Evolutionary conservation across 2,113 vertebrate genomes (phyloP), one percentile per base, ranked within the genome.

Genomic region (Pithys albifrons): DNA sequence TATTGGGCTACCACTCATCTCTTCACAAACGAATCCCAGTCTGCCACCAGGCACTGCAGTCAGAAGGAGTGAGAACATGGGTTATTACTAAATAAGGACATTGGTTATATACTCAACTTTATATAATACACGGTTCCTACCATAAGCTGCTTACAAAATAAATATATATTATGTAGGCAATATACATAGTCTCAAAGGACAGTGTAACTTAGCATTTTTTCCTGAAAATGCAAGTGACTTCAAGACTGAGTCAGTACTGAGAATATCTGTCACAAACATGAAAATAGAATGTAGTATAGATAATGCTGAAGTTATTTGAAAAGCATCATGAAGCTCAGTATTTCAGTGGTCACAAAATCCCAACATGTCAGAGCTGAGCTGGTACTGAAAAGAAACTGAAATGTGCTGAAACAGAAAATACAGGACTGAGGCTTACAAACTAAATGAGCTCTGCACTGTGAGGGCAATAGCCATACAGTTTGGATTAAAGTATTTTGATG

Each of bases 11-110:
- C 35, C 64, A 46, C 71, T 62, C n/a, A 19, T 82, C 71, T 72
- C 51, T 62, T 75, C 64, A 52, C 3, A 1, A 39, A 74, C 84
- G 95, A 93, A 95, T 91, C 89, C 55, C 59, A 62, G 72, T 59
- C 79, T 94, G 91, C 59, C 67, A 80, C 85, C 4, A 27, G 79
- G 58, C 78, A n/a, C 46, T 71, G 48, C 43, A 66, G 64, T 62
- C 72, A 62, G 74, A 12, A 89, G 64, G 46, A 88, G 33, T 28
- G 33, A 48, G 78, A 93, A 65, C 79, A 67, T 17, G 75, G 29
- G 48, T 76, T 95, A 74, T 80, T 92, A 55, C 92, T 94, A 95
- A 92, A 84, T 92, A 95, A 95, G 80, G 92, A 13, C 91, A 93
- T 62, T 67, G 69, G 27, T 71, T 92, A 74, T 94, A 58, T 1